Base-by-base conservation (phyloP, 1,140 invertebrate species). In the Acyrthosiphon pisum region DNA sequence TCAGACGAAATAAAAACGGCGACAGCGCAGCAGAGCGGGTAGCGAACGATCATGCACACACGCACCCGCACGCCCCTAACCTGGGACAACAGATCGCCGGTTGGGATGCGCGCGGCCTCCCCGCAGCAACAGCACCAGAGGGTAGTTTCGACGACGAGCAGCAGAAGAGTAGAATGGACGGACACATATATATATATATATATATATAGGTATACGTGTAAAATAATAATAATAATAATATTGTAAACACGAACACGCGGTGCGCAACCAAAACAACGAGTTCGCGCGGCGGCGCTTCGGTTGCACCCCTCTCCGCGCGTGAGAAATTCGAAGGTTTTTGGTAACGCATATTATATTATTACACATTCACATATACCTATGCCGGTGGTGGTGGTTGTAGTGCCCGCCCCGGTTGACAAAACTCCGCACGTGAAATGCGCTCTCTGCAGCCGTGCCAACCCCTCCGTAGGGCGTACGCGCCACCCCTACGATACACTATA, bases 41-140 rank as follows among this genome's bases (percentile, higher is more conserved):
- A 76, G 50, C 6, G 23, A 56, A 37, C 88, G n/a, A 44, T 22
- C 87, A 4, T 20, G 48, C n/a, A 81, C 91, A 22, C 46, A 35
- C 53, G 41, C 23, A 76, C 60, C 30, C 60, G 60, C 60, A 76
- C n/a, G 35, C 68, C 81, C 91, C 41, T 93, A 93, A 93, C 91
- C 91, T 93, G 91, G 81, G 91, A 84, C 91, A 93, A 93, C 91
- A 86, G 91, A 86, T 93, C 91, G 76, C n/a, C 91, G 91, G 91
- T 93, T 93, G 48, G 48, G 91, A 93, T 93, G 68, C 90, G 88
- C 50, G 41, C 20, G 87, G 87, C 53, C 37, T 44, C 37, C 56
- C 26, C 26, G 53, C 37, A 44, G 22, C 35, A 68, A n/a, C 89
- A 41, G 53, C 56, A 86, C 60, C 60, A 37, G 88, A 26, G 50